A percentile compares a stretch with the other conserved stretches of the same genome.
Conservation (phyloP, 2,888 invertebrate species). For the Leucophora obtusa region DNA sequence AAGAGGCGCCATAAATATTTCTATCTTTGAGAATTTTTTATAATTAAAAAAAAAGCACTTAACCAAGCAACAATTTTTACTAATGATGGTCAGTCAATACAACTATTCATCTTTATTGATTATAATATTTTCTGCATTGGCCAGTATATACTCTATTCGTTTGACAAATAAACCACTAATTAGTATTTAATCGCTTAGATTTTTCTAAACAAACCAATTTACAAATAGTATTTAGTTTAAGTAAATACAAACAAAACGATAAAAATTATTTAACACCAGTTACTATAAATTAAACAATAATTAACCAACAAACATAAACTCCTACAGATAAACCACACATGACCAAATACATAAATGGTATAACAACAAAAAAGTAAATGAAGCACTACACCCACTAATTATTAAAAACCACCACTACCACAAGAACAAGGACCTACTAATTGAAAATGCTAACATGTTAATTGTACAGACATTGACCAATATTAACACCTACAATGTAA, state of each 20-base stretch:
- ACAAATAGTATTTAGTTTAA: background rate
- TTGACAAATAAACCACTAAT: no score
- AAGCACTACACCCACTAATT: background rate
- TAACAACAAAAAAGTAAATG: background rate
- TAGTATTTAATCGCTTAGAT: background rate
- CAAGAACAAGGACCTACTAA: slow-evolving; percentile 35
- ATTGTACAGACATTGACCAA: slow-evolving; percentile 55
- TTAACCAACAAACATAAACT: background rate
- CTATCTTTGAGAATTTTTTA: no score
- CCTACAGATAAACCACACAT: background rate
- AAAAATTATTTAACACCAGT: background rate
- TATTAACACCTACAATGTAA: slow-evolving; percentile 50
- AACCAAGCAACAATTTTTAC: no score
- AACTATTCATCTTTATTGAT: no score
- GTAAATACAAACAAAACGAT: background rate
- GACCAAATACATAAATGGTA: background rate
- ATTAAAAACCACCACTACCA: background rate
- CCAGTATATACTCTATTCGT: no score
- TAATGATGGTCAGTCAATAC: no score
- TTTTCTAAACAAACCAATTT: background rate
- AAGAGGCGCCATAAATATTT: no score
- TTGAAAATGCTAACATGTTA: slow-evolving; percentile 59
- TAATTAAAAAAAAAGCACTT: no score
- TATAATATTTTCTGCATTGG: no score
- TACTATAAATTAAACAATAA: background rate